These are phyloP conservation scores for Varanus salvator DNA, from an alignment of 2,113 vertebrate genomes.

Conservation along the genomic window DNA sequence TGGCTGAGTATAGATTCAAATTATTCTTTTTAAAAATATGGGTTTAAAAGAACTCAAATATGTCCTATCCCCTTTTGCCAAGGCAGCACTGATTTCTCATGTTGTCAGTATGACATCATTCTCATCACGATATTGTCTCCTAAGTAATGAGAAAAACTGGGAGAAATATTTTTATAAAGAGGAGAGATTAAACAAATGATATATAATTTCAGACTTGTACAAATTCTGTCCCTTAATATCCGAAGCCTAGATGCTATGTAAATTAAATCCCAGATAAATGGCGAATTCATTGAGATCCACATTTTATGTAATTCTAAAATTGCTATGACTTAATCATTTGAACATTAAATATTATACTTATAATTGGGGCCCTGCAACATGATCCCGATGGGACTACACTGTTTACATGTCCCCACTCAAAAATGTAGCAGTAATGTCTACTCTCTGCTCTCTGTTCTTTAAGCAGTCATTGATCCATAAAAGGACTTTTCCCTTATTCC, in stretches of 20 bases:
- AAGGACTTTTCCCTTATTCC: too few relatives aligned
- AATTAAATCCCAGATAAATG: not conserved
- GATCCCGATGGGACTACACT: too few relatives aligned
- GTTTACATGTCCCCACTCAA: too few relatives aligned
- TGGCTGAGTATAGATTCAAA: slow-evolving; percentile 44
- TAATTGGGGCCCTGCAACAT: not conserved
- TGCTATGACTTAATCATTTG: not conserved
- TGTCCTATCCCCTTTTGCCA: slow-evolving; percentile 62
- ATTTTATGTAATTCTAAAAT: slow-evolving; percentile 2
- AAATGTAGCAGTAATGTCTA: too few relatives aligned
- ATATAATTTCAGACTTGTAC: slow-evolving; percentile 44
- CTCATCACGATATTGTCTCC: slow-evolving; percentile 46
- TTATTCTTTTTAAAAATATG: slow-evolving; percentile 49
- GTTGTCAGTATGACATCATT: slow-evolving; percentile 66
- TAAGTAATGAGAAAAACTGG: slow-evolving; percentile 66
- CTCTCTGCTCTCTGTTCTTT: too few relatives aligned
- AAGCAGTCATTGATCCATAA: not conserved
- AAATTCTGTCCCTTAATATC: slow-evolving; percentile 37
- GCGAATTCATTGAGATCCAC: not conserved
- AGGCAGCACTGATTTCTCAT: slow-evolving; percentile 51
- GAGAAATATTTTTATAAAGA: slow-evolving; percentile 42
- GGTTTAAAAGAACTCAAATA: slow-evolving; percentile 62
- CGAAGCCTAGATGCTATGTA: not conserved
- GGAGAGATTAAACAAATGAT: slow-evolving; percentile 35
- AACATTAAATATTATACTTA: slow-evolving; percentile 1